Percentiles rank a stretch among this genome's conserved stretches.
phyloP scores from a whole-genome alignment of 2,797 vertebrate species.

The Acipenser transmontanus region DNA sequence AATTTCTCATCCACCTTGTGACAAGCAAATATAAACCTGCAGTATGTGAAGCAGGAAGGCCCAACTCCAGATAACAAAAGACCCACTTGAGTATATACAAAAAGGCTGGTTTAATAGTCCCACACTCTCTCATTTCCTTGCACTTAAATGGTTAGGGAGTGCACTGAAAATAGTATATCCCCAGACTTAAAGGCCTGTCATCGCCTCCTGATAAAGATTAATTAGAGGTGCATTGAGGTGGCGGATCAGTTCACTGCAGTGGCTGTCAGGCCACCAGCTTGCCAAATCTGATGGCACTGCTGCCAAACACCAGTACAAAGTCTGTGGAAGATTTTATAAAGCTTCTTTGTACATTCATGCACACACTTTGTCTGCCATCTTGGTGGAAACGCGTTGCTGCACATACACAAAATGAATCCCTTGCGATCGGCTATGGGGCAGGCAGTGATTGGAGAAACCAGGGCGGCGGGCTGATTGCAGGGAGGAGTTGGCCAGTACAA shows the following conservation, averaged over 20 bases:
- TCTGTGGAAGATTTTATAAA: background rate
- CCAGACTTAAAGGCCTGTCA: background rate
- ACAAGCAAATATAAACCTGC: conserved; percentile 26
- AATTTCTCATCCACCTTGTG: conserved; percentile 40
- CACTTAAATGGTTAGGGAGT: background rate
- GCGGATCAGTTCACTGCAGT: background rate
- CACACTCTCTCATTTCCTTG: background rate
- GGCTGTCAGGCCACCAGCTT: background rate
- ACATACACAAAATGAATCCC: too few relatives aligned
- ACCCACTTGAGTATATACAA: background rate
- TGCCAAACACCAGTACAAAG: background rate
- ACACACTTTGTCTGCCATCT: background rate
- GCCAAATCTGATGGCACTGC: background rate
- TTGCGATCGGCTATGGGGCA: too few relatives aligned
- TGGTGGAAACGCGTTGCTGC: too few relatives aligned
- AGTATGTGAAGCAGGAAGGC: background rate
- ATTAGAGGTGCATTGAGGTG: background rate
- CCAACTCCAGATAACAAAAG: background rate
- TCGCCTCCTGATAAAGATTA: background rate
- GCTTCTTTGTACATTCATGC: background rate
- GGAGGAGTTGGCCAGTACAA: too few relatives aligned
- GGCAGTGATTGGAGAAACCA: too few relatives aligned
- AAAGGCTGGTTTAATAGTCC: background rate
- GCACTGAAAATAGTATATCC: conserved; percentile 8
- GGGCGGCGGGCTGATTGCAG: too few relatives aligned